Evolutionary conservation across 2,888 invertebrate genomes (phyloP), one percentile per base, ranked within the genome.

Genomic region (Notodonta ziczac): DNA sequence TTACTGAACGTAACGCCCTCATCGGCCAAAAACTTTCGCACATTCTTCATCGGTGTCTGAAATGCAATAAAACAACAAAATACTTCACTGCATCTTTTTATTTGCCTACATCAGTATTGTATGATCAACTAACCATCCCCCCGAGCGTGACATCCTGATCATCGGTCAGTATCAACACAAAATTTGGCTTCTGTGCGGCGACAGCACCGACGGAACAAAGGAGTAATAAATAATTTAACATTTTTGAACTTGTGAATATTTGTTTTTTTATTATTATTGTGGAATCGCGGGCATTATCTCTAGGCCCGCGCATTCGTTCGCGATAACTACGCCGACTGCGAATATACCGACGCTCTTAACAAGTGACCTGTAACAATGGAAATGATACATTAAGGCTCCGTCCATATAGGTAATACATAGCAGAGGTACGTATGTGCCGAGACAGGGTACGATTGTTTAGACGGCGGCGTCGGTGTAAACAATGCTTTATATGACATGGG

Each of bases 101-200:
- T 55, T 53, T 53, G 35, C n/a, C 39, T 70, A 72, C 68, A 68
- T 71, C 61, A 68, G 57, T 60, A 63, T 59, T 55, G 16, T 50
- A 70, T 61, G 81, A 50, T 14, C 50, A 50, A 93, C 94, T 94
- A 94, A 97, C 97, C 95, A 97, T 94, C 58, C 97, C 96, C 83
- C 96, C 95, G 57, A 98, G 88, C n/a, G 95, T 89, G 4, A 95
- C 90, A 93, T 98, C 98, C 86, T 98, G 97, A 89, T 98, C 98
- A 84, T 98, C 98, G 0, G 97, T 97, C 58, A 98, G 79, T 72
- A 98, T 93, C 50, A 98, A 81, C 55, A 98, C 93, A 80, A 98
- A 96, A 89, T 98, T 98, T 40, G 97, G 96, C 77, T 69, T 80
- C 40, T 65, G 67, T 50, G 76, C 80, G 69, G 79, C 69, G 61